Conservation (phyloP, 1,140 invertebrate genomes). For the Leucophenga varia region DNA sequence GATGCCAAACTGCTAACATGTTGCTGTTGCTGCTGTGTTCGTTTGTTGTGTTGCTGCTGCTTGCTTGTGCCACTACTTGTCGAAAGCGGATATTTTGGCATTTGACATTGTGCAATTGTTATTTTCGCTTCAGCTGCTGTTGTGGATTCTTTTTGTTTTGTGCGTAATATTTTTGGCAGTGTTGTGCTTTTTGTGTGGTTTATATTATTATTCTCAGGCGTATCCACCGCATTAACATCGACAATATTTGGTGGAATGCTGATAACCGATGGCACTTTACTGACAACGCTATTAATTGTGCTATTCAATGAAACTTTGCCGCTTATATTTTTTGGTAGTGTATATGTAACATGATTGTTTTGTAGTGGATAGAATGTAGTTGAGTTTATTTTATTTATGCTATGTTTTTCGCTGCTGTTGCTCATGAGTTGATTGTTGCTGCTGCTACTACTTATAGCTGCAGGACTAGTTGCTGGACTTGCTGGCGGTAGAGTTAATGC, state of each 20-base stretch:
- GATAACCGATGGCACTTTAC: constrained; percentile 54
- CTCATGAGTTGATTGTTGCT: constrained; percentile 4
- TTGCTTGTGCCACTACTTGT: constrained; percentile 9
- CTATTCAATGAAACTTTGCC: constrained; percentile 53
- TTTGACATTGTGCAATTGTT: constrained; percentile 41
- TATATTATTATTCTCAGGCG: constrained; percentile 27
- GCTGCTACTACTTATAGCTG: constrained; percentile 1
- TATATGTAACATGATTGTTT: constrained; percentile 51
- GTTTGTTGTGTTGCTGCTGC: neutral
- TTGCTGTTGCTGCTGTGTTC: constrained; percentile 13
- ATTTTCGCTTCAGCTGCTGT: constrained; percentile 12
- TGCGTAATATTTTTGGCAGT: constrained; percentile 21
- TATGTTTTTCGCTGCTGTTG: constrained; percentile 26
- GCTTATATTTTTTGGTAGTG: constrained; percentile 51
- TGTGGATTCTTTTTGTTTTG: constrained; percentile 7
- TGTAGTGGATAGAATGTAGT: constrained; percentile 51
- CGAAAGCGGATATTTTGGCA: constrained; percentile 48
- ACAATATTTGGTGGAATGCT: constrained; percentile 34
- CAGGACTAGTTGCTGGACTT: constrained; percentile 17
- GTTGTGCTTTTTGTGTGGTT: constrained; percentile 18
- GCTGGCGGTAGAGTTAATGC: constrained; percentile 37
- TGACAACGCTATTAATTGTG: constrained; percentile 52
- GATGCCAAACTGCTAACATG: neutral
- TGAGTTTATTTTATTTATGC: constrained; percentile 43
- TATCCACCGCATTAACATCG: constrained; percentile 1